These are phyloP conservation scores for Homarus americanus DNA, from an alignment of 1,140 invertebrate genomes.

Conservation along the genomic window DNA sequence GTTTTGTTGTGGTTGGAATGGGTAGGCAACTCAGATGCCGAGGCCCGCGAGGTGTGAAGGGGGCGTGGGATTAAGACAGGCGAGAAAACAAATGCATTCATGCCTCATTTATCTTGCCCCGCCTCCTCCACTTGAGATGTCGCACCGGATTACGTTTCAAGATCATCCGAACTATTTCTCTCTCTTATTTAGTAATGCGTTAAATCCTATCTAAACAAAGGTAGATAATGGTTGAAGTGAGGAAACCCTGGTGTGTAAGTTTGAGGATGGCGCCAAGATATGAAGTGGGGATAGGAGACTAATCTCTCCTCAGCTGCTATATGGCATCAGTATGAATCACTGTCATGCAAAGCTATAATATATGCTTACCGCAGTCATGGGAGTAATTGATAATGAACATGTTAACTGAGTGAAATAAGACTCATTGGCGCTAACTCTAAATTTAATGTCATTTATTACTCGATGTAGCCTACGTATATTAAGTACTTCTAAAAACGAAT, in stretches of 20 bases:
- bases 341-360: not conserved
- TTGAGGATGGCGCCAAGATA: not conserved
- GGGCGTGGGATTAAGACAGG: slow-evolving; percentile 39
- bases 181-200: not conserved
- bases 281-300: not conserved
- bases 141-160: not conserved
- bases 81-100: slow-evolving; percentile 51
- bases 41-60: slow-evolving; percentile 44
- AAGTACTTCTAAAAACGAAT: too few relatives aligned
- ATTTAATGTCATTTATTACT: too few relatives aligned
- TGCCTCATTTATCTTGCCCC: slow-evolving; percentile 26
- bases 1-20: not conserved
- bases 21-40: not conserved
- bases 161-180: not conserved
- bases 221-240: not conserved
- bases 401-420: too few relatives aligned
- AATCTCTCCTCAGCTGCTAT: too few relatives aligned
- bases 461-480: too few relatives aligned
- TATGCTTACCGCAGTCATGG: too few relatives aligned
- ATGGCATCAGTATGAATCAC: not conserved
- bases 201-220: too few relatives aligned
- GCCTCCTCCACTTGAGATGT: not conserved
- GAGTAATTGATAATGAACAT: too few relatives aligned
- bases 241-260: not conserved
- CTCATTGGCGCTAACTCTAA: too few relatives aligned